phyloP scores from a whole-genome alignment of 1,140 invertebrate genomes.

The Samia ricini region DNA sequence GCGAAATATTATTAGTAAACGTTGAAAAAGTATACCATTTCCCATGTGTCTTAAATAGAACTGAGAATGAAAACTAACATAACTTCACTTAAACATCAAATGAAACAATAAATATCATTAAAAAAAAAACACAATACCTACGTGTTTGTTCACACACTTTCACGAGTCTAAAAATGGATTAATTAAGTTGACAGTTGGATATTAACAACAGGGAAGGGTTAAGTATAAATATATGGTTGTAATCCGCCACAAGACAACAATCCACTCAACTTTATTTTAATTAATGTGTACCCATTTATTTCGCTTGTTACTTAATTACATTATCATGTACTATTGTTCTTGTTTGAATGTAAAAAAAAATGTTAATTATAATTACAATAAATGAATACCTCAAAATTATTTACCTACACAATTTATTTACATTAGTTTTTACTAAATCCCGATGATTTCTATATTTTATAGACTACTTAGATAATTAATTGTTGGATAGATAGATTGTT shows the following conservation, averaged over 20 bases:
- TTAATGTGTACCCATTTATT: slow-evolving; percentile 43
- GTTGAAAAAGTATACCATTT: no score
- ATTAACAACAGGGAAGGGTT: slow-evolving; percentile 45
- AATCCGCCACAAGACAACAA: slow-evolving; percentile 41
- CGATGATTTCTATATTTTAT: no score
- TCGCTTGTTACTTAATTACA: slow-evolving; percentile 26
- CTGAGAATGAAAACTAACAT: no score
- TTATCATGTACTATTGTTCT: slow-evolving; percentile 5
- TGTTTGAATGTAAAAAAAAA: not conserved
- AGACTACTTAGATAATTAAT: no score
- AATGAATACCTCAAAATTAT: no score
- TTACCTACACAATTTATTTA: no score
- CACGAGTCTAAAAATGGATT: slow-evolving; percentile 17
- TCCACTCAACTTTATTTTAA: slow-evolving; percentile 47
- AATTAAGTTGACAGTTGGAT: slow-evolving; percentile 40
- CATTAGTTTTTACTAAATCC: no score
- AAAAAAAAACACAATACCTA: not conserved
- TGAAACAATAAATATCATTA: no score
- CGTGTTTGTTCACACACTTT: not conserved
- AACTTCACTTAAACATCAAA: no score
- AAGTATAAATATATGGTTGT: slow-evolving; percentile 41
- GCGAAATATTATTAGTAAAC: no score
- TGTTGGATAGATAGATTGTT: no score
- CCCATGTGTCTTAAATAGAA: no score
- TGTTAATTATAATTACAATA: not conserved